Conservation (phyloP, 2,888 invertebrate species). For the Hyposoter didymator region DNA sequence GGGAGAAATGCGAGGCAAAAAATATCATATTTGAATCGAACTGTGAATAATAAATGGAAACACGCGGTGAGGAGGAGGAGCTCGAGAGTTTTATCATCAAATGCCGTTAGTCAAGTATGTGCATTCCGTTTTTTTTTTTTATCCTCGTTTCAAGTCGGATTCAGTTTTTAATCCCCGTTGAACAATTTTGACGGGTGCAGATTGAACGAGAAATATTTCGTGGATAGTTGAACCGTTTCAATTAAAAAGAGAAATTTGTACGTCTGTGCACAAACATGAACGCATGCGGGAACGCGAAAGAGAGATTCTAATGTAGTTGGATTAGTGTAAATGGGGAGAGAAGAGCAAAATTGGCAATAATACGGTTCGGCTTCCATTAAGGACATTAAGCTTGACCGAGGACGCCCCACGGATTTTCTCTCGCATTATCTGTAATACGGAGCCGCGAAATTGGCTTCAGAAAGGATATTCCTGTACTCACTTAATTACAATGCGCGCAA, state of each 20-base stretch:
- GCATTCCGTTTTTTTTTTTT: background rate
- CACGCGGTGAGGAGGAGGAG: background rate
- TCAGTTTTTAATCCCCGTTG: background rate
- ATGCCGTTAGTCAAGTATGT: background rate
- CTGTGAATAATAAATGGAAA: background rate
- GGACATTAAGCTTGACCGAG: slow-evolving; percentile 77
- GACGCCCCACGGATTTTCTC: slow-evolving; percentile 61
- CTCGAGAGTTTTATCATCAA: background rate
- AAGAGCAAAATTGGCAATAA: slow-evolving; percentile 77
- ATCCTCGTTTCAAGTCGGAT: background rate
- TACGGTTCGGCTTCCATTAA: slow-evolving; percentile 77
- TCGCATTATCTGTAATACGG: slow-evolving; percentile 19
- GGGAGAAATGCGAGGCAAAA: background rate
- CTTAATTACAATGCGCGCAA: slow-evolving; percentile 62
- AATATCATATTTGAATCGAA: background rate
- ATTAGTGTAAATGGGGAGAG: slow-evolving; percentile 61
- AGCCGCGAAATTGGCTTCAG: slow-evolving; percentile 46
- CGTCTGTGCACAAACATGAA: background rate
- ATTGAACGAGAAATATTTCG: background rate
- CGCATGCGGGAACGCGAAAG: background rate
- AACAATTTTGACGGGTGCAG: background rate
- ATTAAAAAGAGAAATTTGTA: background rate
- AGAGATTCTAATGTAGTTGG: slow-evolving; percentile 40
- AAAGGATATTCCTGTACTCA: slow-evolving; percentile 60
- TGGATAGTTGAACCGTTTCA: background rate